Conservation (phyloP, 2,113 vertebrate genomes). For the Addax nasomaculatus region DNA sequence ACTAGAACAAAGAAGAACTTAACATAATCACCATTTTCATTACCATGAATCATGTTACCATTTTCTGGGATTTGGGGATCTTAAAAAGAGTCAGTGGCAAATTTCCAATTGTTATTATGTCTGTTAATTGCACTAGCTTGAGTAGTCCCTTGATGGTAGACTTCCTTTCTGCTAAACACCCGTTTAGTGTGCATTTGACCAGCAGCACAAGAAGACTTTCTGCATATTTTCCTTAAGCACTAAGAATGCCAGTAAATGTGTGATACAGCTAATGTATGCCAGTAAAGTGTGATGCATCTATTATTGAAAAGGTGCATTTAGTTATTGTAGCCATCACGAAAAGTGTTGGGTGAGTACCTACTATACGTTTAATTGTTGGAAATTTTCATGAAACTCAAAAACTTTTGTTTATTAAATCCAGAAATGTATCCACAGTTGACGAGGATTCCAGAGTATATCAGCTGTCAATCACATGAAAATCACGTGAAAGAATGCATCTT, state of each 20-base stretch:
- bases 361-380: neutral
- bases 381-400: neutral
- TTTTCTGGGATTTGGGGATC: neutral
- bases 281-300: neutral
- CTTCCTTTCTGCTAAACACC: slow-evolving; percentile 14
- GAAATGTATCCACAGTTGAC: neutral
- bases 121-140: neutral
- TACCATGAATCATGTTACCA: neutral
- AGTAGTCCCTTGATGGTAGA: neutral
- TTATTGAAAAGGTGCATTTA: neutral
- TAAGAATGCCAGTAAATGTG: neutral
- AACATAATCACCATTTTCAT: neutral
- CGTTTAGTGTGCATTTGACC: neutral
- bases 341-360: neutral
- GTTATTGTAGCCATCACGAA: neutral
- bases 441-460: neutral
- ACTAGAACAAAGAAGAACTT: neutral
- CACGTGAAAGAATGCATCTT: neutral
- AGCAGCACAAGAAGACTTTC: neutral
- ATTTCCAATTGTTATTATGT: neutral
- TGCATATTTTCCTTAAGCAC: neutral
- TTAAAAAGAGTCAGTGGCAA: neutral
- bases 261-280: neutral
- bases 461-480: neutral
- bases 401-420: neutral